Evolutionary conservation across 2,797 vertebrate genomes (phyloP).

Genomic region (Macropodus opercularis): DNA sequence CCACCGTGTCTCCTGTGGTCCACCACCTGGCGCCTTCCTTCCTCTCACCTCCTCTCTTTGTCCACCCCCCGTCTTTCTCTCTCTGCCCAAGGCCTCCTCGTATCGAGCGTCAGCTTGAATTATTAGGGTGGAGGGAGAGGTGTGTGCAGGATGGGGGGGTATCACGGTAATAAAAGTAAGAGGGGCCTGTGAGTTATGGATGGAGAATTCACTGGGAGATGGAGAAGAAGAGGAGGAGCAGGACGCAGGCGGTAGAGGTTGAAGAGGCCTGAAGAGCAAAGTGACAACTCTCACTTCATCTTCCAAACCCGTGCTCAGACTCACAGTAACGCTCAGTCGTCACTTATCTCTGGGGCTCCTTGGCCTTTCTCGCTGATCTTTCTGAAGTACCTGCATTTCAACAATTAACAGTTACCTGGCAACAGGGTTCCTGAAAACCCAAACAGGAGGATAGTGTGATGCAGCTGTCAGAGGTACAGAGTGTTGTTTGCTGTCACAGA

Average conservation of each 20-base stretch:
- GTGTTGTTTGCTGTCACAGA: slow-evolving; percentile 12
- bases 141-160: slow-evolving; percentile 8
- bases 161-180: slow-evolving; percentile 55
- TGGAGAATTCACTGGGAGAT: slow-evolving; percentile 61
- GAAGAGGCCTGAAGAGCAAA: slow-evolving; percentile 55
- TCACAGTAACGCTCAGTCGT: too few relatives aligned
- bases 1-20: too few relatives aligned
- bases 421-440: slow-evolving; percentile 58
- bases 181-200: slow-evolving; percentile 64
- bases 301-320: slow-evolving; percentile 46
- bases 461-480: neutral
- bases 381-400: slow-evolving; percentile 55
- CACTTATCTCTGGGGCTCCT: too few relatives aligned
- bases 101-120: slow-evolving; percentile 65
- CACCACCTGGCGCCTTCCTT: too few relatives aligned
- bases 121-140: slow-evolving; percentile 58
- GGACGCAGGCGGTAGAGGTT: slow-evolving; percentile 32
- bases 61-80: slow-evolving; percentile 5
- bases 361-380: too few relatives aligned
- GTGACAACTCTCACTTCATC: slow-evolving; percentile 32
- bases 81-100: slow-evolving; percentile 47
- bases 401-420: slow-evolving; percentile 77
- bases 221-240: slow-evolving; percentile 45
- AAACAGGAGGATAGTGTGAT: slow-evolving; percentile 2
- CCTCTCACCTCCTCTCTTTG: neutral